Percentiles rank a stretch among this genome's conserved stretches.
phyloP scores from a whole-genome alignment of 92 coral and sea anemone species.

The Palythoa grandis region DNA sequence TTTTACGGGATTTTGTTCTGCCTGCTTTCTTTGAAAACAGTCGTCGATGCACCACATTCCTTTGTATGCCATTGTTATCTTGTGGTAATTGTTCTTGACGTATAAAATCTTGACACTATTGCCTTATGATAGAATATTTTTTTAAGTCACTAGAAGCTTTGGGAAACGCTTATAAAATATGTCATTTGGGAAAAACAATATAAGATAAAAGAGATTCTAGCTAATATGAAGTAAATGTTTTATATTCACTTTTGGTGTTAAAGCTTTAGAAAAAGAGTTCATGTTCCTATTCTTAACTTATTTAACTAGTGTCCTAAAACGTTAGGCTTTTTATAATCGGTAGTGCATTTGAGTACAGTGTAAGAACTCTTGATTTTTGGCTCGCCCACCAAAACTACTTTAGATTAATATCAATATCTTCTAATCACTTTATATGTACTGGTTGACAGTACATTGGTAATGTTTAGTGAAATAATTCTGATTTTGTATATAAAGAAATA shows the following conservation, averaged over 20 bases:
- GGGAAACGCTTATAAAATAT: too few relatives aligned
- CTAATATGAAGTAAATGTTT: slow-evolving; percentile 22
- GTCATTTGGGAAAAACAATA: background rate
- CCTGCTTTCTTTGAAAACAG: too few relatives aligned
- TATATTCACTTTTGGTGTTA: background rate
- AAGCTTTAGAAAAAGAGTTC: slow-evolving; percentile 5
- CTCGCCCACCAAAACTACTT: background rate
- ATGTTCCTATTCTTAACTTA: background rate
- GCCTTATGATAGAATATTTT: too few relatives aligned
- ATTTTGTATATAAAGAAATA: slow-evolving; percentile 19
- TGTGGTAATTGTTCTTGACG: too few relatives aligned
- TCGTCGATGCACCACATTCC: too few relatives aligned
- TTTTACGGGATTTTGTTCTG: background rate
- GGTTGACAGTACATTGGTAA: background rate
- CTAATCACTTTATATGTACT: background rate
- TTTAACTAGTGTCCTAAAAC: slow-evolving; percentile 4
- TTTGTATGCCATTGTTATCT: too few relatives aligned
- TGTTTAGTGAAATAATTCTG: slow-evolving; percentile 12
- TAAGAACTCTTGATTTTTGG: slow-evolving; percentile 2
- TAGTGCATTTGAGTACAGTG: background rate
- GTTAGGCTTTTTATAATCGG: background rate
- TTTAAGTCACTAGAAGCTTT: too few relatives aligned
- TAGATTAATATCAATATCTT: background rate
- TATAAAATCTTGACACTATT: too few relatives aligned
- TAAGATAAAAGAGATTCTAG: slow-evolving; percentile 6